These are phyloP conservation scores for Platyscapa corneri DNA, from an alignment of 1,140 invertebrate genomes.

Conservation along the genomic window DNA sequence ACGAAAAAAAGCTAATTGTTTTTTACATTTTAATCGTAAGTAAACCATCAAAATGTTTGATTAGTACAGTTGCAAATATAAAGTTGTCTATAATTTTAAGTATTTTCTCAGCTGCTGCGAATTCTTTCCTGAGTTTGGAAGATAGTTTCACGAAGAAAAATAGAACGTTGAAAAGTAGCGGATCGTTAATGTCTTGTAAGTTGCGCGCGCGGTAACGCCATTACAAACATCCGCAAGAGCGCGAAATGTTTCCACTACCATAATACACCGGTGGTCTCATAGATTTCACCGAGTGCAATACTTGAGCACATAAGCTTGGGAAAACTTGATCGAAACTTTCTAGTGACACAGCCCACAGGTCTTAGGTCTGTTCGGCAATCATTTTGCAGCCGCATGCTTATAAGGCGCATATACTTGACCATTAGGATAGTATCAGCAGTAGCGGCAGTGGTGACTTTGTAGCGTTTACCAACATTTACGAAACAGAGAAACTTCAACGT, in stretches of 20 bases:
- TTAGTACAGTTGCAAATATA: too few species aligned
- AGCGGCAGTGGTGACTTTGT: slow-evolving; percentile 6
- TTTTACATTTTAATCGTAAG: too few species aligned
- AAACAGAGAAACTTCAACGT: background rate
- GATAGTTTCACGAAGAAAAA: background rate
- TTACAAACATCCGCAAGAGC: slow-evolving; percentile 15
- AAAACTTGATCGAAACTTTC: slow-evolving; percentile 29
- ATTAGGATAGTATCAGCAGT: slow-evolving; percentile 10
- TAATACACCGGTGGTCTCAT: slow-evolving; percentile 3
- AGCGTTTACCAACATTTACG: background rate
- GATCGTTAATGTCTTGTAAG: background rate
- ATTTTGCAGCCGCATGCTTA: slow-evolving; percentile 8
- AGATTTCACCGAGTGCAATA: slow-evolving; percentile 40
- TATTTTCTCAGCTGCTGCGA: background rate
- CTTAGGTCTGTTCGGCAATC: slow-evolving; percentile 18
- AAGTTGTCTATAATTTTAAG: background rate
- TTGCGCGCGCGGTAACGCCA: slow-evolving; percentile 43
- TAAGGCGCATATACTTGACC: slow-evolving; percentile 6
- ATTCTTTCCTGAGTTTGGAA: background rate
- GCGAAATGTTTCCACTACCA: background rate
- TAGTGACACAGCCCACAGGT: background rate
- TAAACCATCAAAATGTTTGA: too few species aligned
- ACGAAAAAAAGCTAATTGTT: too few species aligned
- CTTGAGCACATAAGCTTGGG: background rate
- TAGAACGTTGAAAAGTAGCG: background rate